Conservation (phyloP, 1,140 invertebrate species). For the Camponotus floridanus region DNA sequence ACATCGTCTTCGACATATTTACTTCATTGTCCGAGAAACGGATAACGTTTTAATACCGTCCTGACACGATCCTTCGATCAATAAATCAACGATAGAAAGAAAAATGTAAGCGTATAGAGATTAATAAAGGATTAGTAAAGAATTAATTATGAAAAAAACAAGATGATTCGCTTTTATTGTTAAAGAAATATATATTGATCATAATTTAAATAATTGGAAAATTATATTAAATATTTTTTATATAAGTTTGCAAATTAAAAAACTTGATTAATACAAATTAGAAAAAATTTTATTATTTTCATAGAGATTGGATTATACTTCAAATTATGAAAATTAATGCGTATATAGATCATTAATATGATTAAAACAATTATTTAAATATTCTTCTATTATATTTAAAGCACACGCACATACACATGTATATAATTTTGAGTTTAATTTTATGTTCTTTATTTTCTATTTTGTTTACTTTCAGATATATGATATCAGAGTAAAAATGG, state of each 20-base stretch:
- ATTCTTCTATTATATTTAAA: background rate
- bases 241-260: background rate
- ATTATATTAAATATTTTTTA: background rate
- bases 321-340: background rate
- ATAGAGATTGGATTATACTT: background rate
- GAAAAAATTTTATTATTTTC: background rate
- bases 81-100: constrained; percentile 2
- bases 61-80: constrained; percentile 41
- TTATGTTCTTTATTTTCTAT: background rate
- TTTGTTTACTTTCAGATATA: background rate
- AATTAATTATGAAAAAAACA: constrained; percentile 15
- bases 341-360: background rate
- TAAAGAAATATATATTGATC: background rate
- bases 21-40: constrained; percentile 54
- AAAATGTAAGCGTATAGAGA: background rate
- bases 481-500: background rate
- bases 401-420: background rate
- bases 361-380: constrained; percentile 20
- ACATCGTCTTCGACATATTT: constrained; percentile 60
- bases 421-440: background rate
- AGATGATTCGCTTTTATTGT: background rate
- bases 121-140: background rate
- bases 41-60: constrained; percentile 66
- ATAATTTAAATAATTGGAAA: background rate
- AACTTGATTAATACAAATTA: constrained; percentile 8